Conservation (phyloP, 2,797 vertebrate species). For the Merluccius polli region DNA sequence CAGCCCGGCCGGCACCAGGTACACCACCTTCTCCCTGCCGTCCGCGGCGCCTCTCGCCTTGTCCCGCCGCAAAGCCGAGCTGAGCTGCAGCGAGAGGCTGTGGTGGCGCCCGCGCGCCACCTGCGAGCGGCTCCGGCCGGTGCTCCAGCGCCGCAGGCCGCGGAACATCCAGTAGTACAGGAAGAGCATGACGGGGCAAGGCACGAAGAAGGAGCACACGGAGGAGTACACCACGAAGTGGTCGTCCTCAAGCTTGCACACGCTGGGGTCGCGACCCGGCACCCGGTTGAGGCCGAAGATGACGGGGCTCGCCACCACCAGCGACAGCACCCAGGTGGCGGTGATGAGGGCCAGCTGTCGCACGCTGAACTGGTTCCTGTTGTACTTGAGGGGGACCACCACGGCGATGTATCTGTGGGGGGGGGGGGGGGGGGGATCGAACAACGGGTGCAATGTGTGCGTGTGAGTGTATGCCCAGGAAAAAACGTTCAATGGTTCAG, state of each 20-base stretch:
- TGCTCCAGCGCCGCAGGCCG: constrained; percentile 67
- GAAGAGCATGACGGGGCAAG: constrained; percentile 74
- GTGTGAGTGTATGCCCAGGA: too few species aligned
- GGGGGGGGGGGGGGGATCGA: neutral
- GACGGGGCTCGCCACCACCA: constrained; percentile 71
- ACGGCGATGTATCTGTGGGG: constrained; percentile 70
- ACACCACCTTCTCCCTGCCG: constrained; percentile 45
- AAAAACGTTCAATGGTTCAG: neutral
- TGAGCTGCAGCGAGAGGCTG: constrained; percentile 52
- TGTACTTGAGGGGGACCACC: constrained; percentile 73
- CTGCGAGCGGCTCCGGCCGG: constrained; percentile 52
- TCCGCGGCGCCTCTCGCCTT: constrained; percentile 21
- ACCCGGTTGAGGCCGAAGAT: constrained; percentile 74
- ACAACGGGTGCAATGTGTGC: neutral
- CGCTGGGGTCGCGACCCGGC: constrained; percentile 54
- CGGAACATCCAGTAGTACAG: constrained; percentile 76
- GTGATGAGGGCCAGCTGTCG: constrained; percentile 70
- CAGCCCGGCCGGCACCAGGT: constrained; percentile 36
- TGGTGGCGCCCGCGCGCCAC: constrained; percentile 16
- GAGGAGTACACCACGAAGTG: constrained; percentile 75
- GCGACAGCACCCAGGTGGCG: constrained; percentile 72
- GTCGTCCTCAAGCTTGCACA: constrained; percentile 72
- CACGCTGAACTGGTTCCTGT: constrained; percentile 74
- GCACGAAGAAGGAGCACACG: constrained; percentile 75
- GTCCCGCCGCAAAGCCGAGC: constrained; percentile 39